Percentiles rank a stretch among this genome's conserved stretches.
These are phyloP conservation scores for Baccha elongata DNA, from an alignment of 2,888 invertebrate genomes.

Conservation along the genomic window DNA sequence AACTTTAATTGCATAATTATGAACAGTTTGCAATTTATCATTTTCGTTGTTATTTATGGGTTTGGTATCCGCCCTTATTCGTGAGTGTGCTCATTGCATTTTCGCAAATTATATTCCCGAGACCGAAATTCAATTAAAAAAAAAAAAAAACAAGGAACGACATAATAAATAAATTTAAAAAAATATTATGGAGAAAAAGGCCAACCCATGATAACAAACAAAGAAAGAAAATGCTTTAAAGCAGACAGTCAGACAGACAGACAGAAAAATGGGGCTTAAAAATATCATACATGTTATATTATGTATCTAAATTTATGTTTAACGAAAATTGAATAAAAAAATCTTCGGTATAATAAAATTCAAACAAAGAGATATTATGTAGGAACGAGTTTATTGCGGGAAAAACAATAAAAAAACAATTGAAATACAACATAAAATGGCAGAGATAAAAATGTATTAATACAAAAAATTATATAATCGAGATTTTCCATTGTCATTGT, in stretches of 20 bases:
- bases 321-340: slow-evolving; percentile 17
- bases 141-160: slow-evolving; percentile 36
- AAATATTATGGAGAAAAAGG: slow-evolving; percentile 54
- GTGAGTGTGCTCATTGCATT: slow-evolving; percentile 74
- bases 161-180: slow-evolving; percentile 42
- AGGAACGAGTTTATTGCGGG: slow-evolving; percentile 46
- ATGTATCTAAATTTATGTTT: slow-evolving; percentile 63
- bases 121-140: slow-evolving; percentile 74
- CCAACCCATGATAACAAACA: slow-evolving; percentile 65
- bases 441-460: slow-evolving; percentile 53
- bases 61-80: slow-evolving; percentile 75
- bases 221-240: slow-evolving; percentile 62
- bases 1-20: slow-evolving; percentile 83
- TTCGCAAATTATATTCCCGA: slow-evolving; percentile 69
- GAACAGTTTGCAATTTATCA: slow-evolving; percentile 83
- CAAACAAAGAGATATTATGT: slow-evolving; percentile 24
- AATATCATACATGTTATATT: too few relatives aligned
- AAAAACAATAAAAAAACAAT: slow-evolving; percentile 43
- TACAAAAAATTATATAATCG: slow-evolving; percentile 40
- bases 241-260: slow-evolving; percentile 49
- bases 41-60: slow-evolving; percentile 80
- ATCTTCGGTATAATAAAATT: slow-evolving; percentile 49
- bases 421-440: slow-evolving; percentile 54
- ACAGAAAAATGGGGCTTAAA: slow-evolving; percentile 54
- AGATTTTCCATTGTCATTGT: slow-evolving; percentile 50